phyloP scores from a whole-genome alignment of 2,797 vertebrate genomes.

The Apodemus agrarius region DNA sequence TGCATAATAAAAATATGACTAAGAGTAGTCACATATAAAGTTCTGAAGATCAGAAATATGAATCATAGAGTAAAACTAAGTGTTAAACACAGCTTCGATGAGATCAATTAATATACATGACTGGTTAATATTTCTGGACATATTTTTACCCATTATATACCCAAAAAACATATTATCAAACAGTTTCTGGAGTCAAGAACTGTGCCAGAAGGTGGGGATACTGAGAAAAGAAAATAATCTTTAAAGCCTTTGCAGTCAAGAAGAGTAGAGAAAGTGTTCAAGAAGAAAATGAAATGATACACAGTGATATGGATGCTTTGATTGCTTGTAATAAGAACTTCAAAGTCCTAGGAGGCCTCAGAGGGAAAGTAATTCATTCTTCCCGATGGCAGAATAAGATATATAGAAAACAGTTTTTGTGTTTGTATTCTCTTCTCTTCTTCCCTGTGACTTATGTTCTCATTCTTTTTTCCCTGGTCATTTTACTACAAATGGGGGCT shows the following conservation, averaged over 20 bases:
- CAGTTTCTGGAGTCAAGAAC: conserved; percentile 49
- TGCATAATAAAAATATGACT: conserved; percentile 64
- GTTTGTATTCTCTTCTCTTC: conserved; percentile 15
- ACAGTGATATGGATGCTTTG: not conserved
- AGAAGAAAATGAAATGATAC: conserved; percentile 32
- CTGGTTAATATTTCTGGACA: conserved; percentile 54
- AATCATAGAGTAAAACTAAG: conserved; percentile 59
- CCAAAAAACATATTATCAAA: conserved; percentile 49
- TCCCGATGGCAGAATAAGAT: conserved; percentile 2
- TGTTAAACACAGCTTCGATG: conserved; percentile 60
- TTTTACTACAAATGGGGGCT: not conserved
- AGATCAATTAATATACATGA: conserved; percentile 66
- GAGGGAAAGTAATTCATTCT: conserved; percentile 49
- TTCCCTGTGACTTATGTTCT: not conserved
- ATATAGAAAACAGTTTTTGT: conserved; percentile 30
- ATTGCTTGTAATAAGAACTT: not conserved
- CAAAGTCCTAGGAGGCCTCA: not conserved
- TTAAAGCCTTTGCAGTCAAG: conserved; percentile 37
- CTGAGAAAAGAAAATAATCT: conserved; percentile 27
- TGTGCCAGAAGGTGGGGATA: conserved; percentile 23
- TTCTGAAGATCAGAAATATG: conserved; percentile 75
- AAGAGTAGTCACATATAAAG: conserved; percentile 54
- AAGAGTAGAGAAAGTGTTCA: not conserved
- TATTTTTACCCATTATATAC: conserved; percentile 44
- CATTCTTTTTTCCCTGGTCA: not conserved